phyloP scores from a whole-genome alignment of 2,797 vertebrate species.

The Eospalax fontanierii region DNA sequence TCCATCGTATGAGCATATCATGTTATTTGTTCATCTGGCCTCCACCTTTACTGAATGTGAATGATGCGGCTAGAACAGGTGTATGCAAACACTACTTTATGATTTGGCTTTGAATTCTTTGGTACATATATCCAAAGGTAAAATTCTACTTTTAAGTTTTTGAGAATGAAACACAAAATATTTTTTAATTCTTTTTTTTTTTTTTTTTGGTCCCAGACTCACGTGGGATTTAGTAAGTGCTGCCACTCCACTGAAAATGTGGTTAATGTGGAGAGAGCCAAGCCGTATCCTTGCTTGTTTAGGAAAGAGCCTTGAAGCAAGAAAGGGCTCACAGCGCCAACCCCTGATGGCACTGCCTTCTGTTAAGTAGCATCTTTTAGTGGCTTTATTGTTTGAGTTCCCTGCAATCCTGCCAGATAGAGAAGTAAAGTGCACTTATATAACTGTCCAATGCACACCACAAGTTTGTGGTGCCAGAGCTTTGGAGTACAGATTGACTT shows the following conservation, averaged over 20 bases:
- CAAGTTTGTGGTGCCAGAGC: neutral
- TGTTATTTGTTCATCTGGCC: neutral
- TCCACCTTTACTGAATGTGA: neutral
- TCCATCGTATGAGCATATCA: neutral
- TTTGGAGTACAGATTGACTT: slow-evolving; percentile 9
- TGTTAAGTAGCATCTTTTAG: neutral
- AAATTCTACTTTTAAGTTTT: slow-evolving; percentile 36
- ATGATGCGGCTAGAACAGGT: neutral
- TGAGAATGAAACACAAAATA: neutral
- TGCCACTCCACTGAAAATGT: neutral
- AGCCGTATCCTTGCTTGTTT: neutral
- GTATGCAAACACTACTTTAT: neutral
- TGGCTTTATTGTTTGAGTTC: neutral
- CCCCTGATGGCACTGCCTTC: neutral
- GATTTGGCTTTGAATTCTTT: slow-evolving; percentile 40
- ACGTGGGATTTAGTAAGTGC: neutral
- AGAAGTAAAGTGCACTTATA: neutral
- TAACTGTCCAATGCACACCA: neutral
- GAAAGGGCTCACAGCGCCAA: neutral
- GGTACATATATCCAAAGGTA: neutral
- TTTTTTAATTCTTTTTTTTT: neutral
- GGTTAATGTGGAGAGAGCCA: neutral
- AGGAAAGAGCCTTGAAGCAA: neutral
- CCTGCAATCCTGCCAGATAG: neutral
- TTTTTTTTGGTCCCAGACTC: neutral